Evolutionary conservation across 2,888 invertebrate species (phyloP).

Genomic region (Alentia gelatinosa): DNA sequence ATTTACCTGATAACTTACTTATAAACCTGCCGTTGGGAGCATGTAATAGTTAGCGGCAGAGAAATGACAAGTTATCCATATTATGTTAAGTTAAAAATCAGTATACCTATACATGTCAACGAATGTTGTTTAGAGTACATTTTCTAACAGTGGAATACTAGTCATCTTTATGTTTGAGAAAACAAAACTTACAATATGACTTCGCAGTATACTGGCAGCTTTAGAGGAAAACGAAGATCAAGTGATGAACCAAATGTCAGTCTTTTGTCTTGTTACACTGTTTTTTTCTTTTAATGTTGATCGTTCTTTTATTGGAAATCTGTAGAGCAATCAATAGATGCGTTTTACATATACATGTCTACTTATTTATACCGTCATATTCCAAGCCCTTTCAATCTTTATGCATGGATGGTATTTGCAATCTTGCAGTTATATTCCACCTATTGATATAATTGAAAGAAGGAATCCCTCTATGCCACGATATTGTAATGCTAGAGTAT

Average conservation of each 20-base stretch:
- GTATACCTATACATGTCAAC: background rate
- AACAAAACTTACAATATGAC: background rate
- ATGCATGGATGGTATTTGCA: background rate
- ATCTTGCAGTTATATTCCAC: background rate
- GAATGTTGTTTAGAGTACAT: background rate
- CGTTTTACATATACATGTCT: background rate
- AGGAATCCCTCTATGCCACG: background rate
- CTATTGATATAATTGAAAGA: background rate
- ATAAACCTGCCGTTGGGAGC: background rate
- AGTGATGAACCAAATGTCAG: background rate
- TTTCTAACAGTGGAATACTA: background rate
- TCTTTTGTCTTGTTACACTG: background rate
- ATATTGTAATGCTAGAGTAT: background rate
- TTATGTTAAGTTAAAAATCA: background rate
- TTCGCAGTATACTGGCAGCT: background rate
- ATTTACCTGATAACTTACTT: background rate
- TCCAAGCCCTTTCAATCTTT: background rate
- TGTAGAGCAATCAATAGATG: background rate
- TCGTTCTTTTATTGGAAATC: background rate
- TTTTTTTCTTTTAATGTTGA: background rate
- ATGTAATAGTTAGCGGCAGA: background rate
- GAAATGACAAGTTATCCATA: background rate
- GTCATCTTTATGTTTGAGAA: background rate
- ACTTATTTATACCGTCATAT: background rate
- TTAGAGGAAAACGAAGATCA: background rate